Percentiles rank a stretch among this genome's conserved stretches.
phyloP scores from a whole-genome alignment of 2,888 invertebrate genomes.

The Agriopis aurantiaria region DNA sequence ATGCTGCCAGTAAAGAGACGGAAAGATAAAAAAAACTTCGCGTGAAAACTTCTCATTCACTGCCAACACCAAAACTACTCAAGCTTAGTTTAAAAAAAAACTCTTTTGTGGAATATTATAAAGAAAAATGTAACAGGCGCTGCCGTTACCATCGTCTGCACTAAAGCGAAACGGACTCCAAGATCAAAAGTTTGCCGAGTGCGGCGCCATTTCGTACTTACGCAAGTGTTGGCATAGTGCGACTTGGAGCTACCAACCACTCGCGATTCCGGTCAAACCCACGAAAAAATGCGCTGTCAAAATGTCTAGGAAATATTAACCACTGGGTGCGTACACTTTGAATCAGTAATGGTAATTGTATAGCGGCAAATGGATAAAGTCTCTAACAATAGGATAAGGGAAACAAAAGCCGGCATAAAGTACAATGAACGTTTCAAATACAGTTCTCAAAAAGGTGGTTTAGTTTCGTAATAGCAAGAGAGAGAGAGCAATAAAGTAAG shows the following conservation, averaged over 20 bases:
- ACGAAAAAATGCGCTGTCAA: slow-evolving; percentile 71
- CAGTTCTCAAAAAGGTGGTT: slow-evolving; percentile 5
- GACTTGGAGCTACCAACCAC: slow-evolving; percentile 64
- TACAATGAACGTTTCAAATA: slow-evolving; percentile 17
- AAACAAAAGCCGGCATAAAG: slow-evolving; percentile 18
- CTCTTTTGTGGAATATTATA: slow-evolving; percentile 18
- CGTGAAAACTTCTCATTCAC: slow-evolving; percentile 12
- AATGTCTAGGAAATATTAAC: slow-evolving; percentile 62
- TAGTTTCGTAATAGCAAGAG: slow-evolving; percentile 16
- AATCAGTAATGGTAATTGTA: slow-evolving; percentile 27
- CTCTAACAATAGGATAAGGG: slow-evolving; percentile 18
- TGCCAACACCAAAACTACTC: background rate
- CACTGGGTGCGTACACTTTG: slow-evolving; percentile 60
- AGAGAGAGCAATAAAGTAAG: slow-evolving; percentile 7
- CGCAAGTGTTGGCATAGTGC: slow-evolving; percentile 72
- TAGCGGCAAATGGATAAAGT: slow-evolving; percentile 26
- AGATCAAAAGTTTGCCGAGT: slow-evolving; percentile 73
- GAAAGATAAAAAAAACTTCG: slow-evolving; percentile 59
- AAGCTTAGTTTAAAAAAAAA: background rate
- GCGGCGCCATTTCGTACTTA: slow-evolving; percentile 74
- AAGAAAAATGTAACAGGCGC: slow-evolving; percentile 61
- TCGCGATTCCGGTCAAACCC: slow-evolving; percentile 66
- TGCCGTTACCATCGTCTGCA: slow-evolving; percentile 73
- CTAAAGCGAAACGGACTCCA: slow-evolving; percentile 78
- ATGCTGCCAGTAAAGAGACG: slow-evolving; percentile 63